phyloP scores from a whole-genome alignment of 2,888 invertebrate species.

The Syrphus vitripennis region DNA sequence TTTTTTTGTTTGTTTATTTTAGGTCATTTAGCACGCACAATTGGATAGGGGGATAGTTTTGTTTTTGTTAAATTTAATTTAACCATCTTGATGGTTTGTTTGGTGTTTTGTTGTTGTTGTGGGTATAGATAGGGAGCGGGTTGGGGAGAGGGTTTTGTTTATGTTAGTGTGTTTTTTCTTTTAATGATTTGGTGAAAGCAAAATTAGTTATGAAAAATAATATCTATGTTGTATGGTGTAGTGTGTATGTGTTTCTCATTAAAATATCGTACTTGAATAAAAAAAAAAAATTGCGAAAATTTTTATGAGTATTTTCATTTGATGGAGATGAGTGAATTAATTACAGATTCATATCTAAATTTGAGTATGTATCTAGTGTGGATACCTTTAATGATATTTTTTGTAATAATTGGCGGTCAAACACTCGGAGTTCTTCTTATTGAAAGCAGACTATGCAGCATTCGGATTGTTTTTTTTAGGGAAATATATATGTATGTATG shows the following conservation, averaged over 20 bases:
- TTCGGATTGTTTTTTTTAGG: too few species aligned
- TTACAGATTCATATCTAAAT: not conserved
- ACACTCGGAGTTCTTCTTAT: too few species aligned
- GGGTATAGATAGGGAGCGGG: conserved; percentile 60
- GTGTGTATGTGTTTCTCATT: not conserved
- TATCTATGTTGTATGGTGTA: conserved; percentile 14
- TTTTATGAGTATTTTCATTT: not conserved
- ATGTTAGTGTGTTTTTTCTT: conserved; percentile 48
- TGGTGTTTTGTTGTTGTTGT: conserved; percentile 75
- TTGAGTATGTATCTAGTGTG: not conserved
- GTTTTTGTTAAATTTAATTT: conserved; percentile 77
- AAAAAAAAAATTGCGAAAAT: not conserved
- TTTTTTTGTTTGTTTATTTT: conserved; percentile 62
- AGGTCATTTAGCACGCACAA: conserved; percentile 65
- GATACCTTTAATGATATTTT: not conserved
- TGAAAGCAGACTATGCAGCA: too few species aligned
- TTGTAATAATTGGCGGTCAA: not conserved
- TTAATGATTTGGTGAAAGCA: conserved; percentile 7
- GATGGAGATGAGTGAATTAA: not conserved
- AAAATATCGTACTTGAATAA: not conserved
- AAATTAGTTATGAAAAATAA: conserved; percentile 27
- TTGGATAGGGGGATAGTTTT: conserved; percentile 76
- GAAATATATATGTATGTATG: too few species aligned
- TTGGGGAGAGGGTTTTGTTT: not conserved
- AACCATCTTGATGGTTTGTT: conserved; percentile 73